phyloP scores from a whole-genome alignment of 2,113 vertebrate genomes.

The Proterorhinus semilunaris region DNA sequence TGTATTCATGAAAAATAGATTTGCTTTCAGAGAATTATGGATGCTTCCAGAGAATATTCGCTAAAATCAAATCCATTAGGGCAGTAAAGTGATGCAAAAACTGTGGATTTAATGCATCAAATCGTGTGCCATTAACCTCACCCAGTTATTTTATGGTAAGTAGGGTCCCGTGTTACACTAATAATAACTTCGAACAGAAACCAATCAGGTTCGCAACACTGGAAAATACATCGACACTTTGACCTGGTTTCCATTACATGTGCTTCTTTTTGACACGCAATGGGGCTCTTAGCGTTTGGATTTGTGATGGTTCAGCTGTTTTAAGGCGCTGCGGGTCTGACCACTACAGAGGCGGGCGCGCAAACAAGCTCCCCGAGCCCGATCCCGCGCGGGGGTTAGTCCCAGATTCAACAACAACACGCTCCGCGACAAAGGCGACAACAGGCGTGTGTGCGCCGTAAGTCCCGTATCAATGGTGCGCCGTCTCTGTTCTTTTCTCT shows the following conservation, averaged over 20 bases:
- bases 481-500: constrained; percentile 49
- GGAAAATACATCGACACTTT: constrained; percentile 42
- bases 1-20: constrained; percentile 64
- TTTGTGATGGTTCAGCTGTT: constrained; percentile 68
- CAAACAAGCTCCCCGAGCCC: constrained; percentile 34
- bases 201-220: constrained; percentile 54
- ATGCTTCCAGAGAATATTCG: constrained; percentile 63
- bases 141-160: constrained; percentile 72
- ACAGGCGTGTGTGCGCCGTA: too few species aligned
- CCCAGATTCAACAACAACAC: constrained; percentile 23
- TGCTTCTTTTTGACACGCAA: constrained; percentile 54
- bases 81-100: constrained; percentile 62
- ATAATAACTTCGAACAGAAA: constrained; percentile 63
- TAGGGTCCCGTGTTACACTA: constrained; percentile 61
- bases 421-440: constrained; percentile 41
- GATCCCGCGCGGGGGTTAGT: constrained; percentile 51
- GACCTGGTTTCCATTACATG: constrained; percentile 67
- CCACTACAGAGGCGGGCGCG: constrained; percentile 40
- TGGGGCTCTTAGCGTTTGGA: constrained; percentile 59
- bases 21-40: constrained; percentile 59
- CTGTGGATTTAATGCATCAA: constrained; percentile 73
- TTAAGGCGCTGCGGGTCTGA: constrained; percentile 40
- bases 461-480: constrained; percentile 49
- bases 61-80: constrained; percentile 75
- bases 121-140: constrained; percentile 75